Percentiles rank a stretch among this genome's conserved stretches.
These are phyloP conservation scores for Nestor notabilis DNA, from an alignment of 2,113 vertebrate genomes.

Conservation along the genomic window DNA sequence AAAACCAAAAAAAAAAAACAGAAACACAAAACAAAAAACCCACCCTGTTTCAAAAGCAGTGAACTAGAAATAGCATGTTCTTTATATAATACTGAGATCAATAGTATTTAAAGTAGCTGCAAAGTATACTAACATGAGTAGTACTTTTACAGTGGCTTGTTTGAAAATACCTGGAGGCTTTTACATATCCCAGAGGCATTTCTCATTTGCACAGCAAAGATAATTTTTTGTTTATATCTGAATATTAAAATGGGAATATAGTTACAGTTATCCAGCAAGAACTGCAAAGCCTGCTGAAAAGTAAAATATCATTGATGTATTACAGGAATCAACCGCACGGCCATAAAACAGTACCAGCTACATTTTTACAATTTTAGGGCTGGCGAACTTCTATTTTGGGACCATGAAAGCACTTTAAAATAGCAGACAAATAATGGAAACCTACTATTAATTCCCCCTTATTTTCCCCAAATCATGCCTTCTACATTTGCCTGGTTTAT, in stretches of 20 bases:
- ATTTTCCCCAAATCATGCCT: neutral
- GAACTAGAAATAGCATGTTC: conserved; percentile 63
- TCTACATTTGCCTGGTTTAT: neutral
- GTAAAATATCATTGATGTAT: conserved; percentile 17
- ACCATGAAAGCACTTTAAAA: conserved; percentile 38
- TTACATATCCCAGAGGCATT: conserved; percentile 72
- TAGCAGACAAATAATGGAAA: neutral
- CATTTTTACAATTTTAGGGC: conserved; percentile 49
- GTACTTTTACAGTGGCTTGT: conserved; percentile 68
- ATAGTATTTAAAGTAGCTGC: conserved; percentile 75
- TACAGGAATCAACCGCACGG: conserved; percentile 30
- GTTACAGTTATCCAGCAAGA: conserved; percentile 58
- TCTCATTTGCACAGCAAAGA: conserved; percentile 81
- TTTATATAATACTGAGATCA: conserved; percentile 76
- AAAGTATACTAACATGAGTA: conserved; percentile 58
- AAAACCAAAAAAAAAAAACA: neutral
- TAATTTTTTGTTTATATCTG: conserved; percentile 74
- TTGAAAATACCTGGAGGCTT: conserved; percentile 75
- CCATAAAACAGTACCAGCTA: conserved; percentile 13
- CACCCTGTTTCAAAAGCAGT: conserved; percentile 37
- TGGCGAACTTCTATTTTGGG: conserved; percentile 41
- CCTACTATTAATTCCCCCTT: neutral
- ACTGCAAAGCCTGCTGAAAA: conserved; percentile 69
- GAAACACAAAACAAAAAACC: no score
- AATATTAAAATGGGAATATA: conserved; percentile 68